Base-by-base conservation (phyloP, 2,888 invertebrate species). In the Epicampocera succincta region DNA sequence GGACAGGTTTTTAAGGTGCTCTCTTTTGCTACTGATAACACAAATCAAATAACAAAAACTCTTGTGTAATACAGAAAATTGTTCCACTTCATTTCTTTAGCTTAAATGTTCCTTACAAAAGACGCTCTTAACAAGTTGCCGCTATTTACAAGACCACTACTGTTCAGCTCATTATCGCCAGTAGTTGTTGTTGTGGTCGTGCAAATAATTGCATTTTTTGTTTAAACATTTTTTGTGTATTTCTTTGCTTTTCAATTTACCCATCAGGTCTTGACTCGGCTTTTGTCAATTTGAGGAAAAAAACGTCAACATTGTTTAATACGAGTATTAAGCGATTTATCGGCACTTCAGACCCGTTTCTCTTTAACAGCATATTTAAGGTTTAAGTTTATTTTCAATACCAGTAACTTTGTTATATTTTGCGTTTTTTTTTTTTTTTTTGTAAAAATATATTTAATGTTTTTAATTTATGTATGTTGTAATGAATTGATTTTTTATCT, bases 391-490 rank as follows among this genome's bases (percentile, higher is more conserved):
- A 13, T 50, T 38, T 13, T 46, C 3, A 11, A 25, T 44, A 21
- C 25, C 13, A 11, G 12, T 21, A 33, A 44, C 15, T 29, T 44
- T 44, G 33, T n/a, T n/a, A n/a, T n/a, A n/a, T n/a, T n/a, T n/a
- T n/a, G n/a, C n/a, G n/a, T n/a, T n/a, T n/a, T n/a, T 17, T 11
- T 50, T 11, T 19, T 54, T 54, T 33, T 33, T 15, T 38, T 13
- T 5, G 15, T 33, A 60, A n/a, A n/a, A n/a, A 19, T 15, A 17
- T 61, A 61, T 61, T 17, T 52, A 44, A 48, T 50, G 42, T 48
- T 58, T 58, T 65, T 52, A 69, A 80, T 69, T 63, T 79, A 73
- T 63, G 61, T 65, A 69, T 74, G 54, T 58, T 68, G 12, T 65
- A 74, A 38, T 63, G 21, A 56, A 65, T 56, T 63, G 63, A 69